These are phyloP conservation scores for Glyptemys insculpta DNA, from an alignment of 2,797 vertebrate species.

Conservation along the genomic window DNA sequence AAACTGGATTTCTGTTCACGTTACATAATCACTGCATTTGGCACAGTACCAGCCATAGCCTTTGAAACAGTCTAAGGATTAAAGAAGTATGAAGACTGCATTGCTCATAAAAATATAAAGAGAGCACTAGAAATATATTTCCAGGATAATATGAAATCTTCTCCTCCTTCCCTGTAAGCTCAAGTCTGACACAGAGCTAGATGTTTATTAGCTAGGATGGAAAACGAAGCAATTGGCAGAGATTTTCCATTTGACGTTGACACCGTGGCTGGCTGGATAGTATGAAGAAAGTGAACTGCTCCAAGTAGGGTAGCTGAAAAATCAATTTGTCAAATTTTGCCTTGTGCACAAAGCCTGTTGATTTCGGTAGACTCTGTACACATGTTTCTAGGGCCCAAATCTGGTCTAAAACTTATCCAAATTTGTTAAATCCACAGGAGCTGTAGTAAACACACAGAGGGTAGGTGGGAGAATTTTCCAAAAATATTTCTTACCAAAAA, in stretches of 20 bases:
- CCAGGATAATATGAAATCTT: constrained; percentile 57
- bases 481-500: not conserved
- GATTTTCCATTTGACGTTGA: constrained; percentile 54
- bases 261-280: constrained; percentile 6
- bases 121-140: constrained; percentile 56
- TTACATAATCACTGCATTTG: constrained; percentile 60
- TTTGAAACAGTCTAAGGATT: constrained; percentile 72
- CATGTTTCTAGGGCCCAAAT: not conserved
- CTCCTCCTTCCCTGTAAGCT: not conserved
- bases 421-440: not conserved
- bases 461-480: not conserved
- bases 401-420: not conserved
- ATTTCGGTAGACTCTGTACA: not conserved
- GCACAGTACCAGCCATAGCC: constrained; percentile 10
- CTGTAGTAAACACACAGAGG: not conserved
- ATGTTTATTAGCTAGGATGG: constrained; percentile 51
- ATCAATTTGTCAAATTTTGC: not conserved
- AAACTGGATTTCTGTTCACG: constrained; percentile 57
- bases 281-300: constrained; percentile 16
- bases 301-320: constrained; percentile 1
- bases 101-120: constrained; percentile 53
- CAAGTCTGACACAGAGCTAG: constrained; percentile 51
- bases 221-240: constrained; percentile 52
- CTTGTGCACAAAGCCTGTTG: not conserved
- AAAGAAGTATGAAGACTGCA: constrained; percentile 69